Percentiles rank a stretch among this genome's conserved stretches.
Conservation (phyloP, 2,888 invertebrate genomes). For the Polyommatus iphigenia region DNA sequence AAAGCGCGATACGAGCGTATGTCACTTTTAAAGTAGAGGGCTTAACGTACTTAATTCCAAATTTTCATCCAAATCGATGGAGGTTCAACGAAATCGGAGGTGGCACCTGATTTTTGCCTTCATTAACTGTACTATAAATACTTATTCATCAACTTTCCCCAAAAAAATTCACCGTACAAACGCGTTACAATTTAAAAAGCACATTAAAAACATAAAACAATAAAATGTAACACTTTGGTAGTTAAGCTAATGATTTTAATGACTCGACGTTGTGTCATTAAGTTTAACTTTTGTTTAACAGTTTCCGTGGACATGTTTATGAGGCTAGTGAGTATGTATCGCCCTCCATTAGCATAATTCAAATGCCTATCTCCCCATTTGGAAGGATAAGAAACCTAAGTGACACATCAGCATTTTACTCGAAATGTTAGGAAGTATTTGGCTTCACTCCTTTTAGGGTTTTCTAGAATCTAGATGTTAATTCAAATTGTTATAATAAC, state of each 20-base stretch:
- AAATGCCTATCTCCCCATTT: conserved; percentile 37
- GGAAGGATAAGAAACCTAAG: conserved; percentile 12
- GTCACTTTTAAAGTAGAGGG: too few species aligned
- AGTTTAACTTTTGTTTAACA: conserved; percentile 79
- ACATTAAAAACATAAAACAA: conserved; percentile 10
- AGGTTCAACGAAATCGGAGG: too few species aligned
- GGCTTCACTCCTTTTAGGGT: not conserved
- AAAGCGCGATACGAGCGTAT: too few species aligned
- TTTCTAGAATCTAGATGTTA: not conserved
- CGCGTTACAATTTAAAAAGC: conserved; percentile 19
- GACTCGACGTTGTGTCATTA: conserved; percentile 64
- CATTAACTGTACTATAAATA: not conserved
- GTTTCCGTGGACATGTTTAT: conserved; percentile 72
- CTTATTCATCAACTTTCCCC: not conserved
- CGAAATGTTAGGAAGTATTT: not conserved
- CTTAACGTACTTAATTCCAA: too few species aligned
- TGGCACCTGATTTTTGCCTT: too few species aligned
- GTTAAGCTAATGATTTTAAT: conserved; percentile 24
- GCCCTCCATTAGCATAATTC: conserved; percentile 49
- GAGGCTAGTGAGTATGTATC: conserved; percentile 46
- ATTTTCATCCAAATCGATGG: too few species aligned
- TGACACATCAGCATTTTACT: not conserved
- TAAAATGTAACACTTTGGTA: conserved; percentile 23
- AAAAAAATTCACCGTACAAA: not conserved
- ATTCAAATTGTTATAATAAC: not conserved